phyloP scores from a whole-genome alignment of 2,113 vertebrate species.

The Beaufortia kweichowensis region DNA sequence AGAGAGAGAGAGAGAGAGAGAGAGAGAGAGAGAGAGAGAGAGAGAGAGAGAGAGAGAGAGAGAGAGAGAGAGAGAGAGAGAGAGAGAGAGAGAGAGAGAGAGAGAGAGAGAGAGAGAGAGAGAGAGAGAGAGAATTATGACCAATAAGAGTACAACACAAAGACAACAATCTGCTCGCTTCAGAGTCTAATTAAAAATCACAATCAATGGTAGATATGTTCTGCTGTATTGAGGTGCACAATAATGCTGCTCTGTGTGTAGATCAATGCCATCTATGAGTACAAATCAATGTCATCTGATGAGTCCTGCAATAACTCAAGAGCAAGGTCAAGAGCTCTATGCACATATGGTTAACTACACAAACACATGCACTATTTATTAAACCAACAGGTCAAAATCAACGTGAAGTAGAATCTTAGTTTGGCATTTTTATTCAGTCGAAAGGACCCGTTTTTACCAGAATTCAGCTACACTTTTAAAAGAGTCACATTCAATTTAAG shows the following conservation, averaged over 20 bases:
- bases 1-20: not conserved
- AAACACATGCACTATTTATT: not conserved
- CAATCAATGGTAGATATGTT: slow-evolving; percentile 21
- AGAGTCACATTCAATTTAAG: not conserved
- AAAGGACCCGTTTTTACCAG: not conserved
- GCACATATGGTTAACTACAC: slow-evolving; percentile 3
- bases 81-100: slow-evolving; percentile 13
- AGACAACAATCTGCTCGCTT: not conserved
- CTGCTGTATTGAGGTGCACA: not conserved
- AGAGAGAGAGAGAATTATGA: not conserved
- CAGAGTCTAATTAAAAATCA: slow-evolving; percentile 36
- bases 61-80: slow-evolving; percentile 23
- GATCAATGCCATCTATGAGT: slow-evolving; percentile 44
- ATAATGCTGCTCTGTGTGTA: slow-evolving; percentile 13
- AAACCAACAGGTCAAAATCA: no score
- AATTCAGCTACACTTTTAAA: not conserved
- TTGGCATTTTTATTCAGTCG: no score
- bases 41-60: slow-evolving; percentile 3
- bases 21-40: slow-evolving; percentile 3
- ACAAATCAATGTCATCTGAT: not conserved
- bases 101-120: slow-evolving; percentile 22
- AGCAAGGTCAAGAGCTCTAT: not conserved
- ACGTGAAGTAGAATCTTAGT: no score
- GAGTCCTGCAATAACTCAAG: slow-evolving; percentile 25
- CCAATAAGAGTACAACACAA: not conserved